Base-by-base conservation (phyloP, 2,113 vertebrate genomes). In the Leptobrachium ailaonicum region DNA sequence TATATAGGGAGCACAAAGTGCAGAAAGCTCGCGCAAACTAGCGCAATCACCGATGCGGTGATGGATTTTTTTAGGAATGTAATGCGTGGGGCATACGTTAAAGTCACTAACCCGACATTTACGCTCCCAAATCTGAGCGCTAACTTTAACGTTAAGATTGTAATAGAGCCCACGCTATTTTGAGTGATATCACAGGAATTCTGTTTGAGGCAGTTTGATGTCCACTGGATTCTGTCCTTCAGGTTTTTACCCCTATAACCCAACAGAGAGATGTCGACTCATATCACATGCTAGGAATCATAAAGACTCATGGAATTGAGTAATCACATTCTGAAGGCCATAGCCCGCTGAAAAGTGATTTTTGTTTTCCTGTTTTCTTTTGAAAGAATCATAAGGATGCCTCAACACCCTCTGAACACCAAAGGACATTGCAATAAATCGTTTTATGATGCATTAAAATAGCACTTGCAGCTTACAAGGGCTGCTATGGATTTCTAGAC, bases 371-470 rank as follows among this genome's bases (percentile, higher is more conserved):
- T 47, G 32, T 66, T 13, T 68, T 58, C 56, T 58, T 80, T 60
- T 71, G 32, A 79, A 56, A 41, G 68, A 80, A 47, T 40, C 62
- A 63, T 68, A 71, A 67, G 62, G 71, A 45, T 71, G 47, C 44
- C 41, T 66, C 66, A 72, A 73, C 66, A 47, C 66, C 67, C 63
- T 53, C 32, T 47, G 69, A 77, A 66, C 66, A 62, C 42, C 70
- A 72, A 73, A 73, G 77, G 71, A 53, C 60, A 64, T 50, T 10
- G 70, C 69, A 66, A 72, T 79, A 50, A 79, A 72, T 79, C 56
- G 72, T 63, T 79, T 76, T 76, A 76, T 64, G 75, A 76, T 68
- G 75, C 75, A 76, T 76, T 56, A 40, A 56, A 68, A 76, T 56
- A 54, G 63, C 10, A 50, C 47, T 50, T 50, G 47, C 47, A 50